Base-by-base conservation (phyloP, 2,888 invertebrate genomes). In the Cantharis nigra region DNA sequence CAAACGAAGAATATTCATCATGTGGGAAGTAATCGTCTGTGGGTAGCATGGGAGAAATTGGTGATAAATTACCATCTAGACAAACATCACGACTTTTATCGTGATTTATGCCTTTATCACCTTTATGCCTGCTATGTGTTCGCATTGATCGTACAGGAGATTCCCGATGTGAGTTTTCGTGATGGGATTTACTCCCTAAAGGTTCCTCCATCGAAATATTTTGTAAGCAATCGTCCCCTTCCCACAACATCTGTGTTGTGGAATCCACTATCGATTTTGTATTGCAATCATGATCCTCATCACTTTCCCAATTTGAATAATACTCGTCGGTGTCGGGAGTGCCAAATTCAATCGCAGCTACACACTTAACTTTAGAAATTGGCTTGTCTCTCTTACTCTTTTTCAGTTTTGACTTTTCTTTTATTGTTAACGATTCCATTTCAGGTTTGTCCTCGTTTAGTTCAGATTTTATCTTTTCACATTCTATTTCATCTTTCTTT, bases 261-360 rank as follows among this genome's bases (percentile, higher is more conserved):
- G 18, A 26, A 49, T 7, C 49, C 7, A 49, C n/a, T 7, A 5
- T n/a, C 1, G 28, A 30, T 49, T 30, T 33, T 11, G 49, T 9
- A 16, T 18, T 30, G 33, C 16, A 16, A 13, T 4, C 30, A 3
- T 23, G 16, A 67, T 85, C 84, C 14, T 82, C 83, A 20, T 85
- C 85, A 67, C 84, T 84, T 78, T 85, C 85, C 85, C 85, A 85
- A 76, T 84, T 83, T 20, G 85, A 84, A 62, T 81, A 82, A 72
- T 85, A 85, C 70, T 85, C 85, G 2, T 85, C 83, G 3, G 85
- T 85, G 74, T 85, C 83, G 7, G 85, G 85, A 28, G 83, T 84
- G 64, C 76, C 72, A 11, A 63, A 63, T 65, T 80, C 79, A 28
- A 69, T 71, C 49, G 71, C 77, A 10, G 70, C 70, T 5, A 64